phyloP scores from a whole-genome alignment of 2,113 vertebrate genomes.

The Ochotona princeps region DNA sequence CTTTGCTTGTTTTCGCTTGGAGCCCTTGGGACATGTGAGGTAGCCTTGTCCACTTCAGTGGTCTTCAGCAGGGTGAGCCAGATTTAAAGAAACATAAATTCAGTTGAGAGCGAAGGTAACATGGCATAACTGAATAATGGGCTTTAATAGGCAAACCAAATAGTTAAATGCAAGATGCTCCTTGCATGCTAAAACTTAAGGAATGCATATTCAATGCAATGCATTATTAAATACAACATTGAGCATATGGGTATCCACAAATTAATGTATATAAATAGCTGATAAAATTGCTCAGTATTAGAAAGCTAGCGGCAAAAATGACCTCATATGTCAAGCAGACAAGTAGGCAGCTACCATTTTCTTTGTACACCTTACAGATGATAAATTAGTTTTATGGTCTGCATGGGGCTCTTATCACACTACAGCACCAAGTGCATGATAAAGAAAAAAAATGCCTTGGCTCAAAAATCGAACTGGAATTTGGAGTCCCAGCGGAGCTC shows the following conservation, averaged over 20 bases:
- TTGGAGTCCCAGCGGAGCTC: constrained; percentile 86
- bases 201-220: constrained; percentile 89
- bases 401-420: constrained; percentile 90
- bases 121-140: constrained; percentile 83
- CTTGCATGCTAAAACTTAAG: constrained; percentile 87
- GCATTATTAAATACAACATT: constrained; percentile 90
- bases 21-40: constrained; percentile 76
- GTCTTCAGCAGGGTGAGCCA: constrained; percentile 78
- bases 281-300: constrained; percentile 91
- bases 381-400: constrained; percentile 92
- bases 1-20: constrained; percentile 83
- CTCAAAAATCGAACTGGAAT: constrained; percentile 90
- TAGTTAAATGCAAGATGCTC: constrained; percentile 88
- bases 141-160: constrained; percentile 88
- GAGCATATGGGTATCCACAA: constrained; percentile 90
- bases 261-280: constrained; percentile 93
- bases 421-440: constrained; percentile 89
- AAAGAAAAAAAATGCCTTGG: constrained; percentile 89
- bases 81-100: constrained; percentile 87
- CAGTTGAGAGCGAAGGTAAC: constrained; percentile 74
- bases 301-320: constrained; percentile 92
- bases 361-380: constrained; percentile 91
- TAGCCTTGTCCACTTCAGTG: constrained; percentile 84
- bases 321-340: constrained; percentile 91
- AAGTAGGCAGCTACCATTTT: constrained; percentile 90